phyloP scores from a whole-genome alignment of 2,797 vertebrate species.

The Botia kubotai region DNA sequence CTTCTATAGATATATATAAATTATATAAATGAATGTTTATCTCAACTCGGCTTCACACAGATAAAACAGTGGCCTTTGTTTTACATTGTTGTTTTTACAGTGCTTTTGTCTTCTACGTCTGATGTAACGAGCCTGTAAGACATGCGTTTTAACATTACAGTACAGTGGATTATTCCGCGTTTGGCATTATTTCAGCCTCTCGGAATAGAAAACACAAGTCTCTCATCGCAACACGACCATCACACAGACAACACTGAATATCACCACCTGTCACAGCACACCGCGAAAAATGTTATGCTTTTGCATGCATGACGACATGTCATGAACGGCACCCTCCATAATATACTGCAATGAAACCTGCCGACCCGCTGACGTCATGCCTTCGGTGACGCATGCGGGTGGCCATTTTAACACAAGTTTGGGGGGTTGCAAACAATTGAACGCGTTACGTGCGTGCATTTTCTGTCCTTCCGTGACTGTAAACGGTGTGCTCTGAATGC shows the following conservation, averaged over 20 bases:
- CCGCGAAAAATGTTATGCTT: background rate
- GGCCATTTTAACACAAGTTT: constrained; percentile 84
- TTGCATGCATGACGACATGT: background rate
- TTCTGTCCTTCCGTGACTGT: constrained; percentile 19
- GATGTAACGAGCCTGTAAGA: constrained; percentile 39
- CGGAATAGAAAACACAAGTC: background rate
- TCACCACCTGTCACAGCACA: background rate
- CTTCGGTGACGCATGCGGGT: constrained; percentile 69
- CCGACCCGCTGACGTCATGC: constrained; percentile 64
- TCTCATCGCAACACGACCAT: background rate
- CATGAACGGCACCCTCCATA: constrained; percentile 11
- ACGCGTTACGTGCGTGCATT: constrained; percentile 37
- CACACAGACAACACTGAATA: background rate
- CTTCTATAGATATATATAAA: too few species aligned
- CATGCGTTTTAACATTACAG: background rate
- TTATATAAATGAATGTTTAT: background rate
- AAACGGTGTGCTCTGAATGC: background rate
- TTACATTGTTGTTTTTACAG: constrained; percentile 16
- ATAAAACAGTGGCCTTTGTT: background rate
- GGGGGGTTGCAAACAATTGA: constrained; percentile 64
- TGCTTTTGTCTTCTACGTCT: constrained; percentile 15
- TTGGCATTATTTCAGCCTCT: background rate
- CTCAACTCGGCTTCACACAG: background rate
- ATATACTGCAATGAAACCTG: constrained; percentile 37
- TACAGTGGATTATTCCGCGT: background rate